Percentiles rank a stretch among this genome's conserved stretches.
Evolutionary conservation across 2,888 invertebrate genomes (phyloP).

Genomic region (Lithophane socia): DNA sequence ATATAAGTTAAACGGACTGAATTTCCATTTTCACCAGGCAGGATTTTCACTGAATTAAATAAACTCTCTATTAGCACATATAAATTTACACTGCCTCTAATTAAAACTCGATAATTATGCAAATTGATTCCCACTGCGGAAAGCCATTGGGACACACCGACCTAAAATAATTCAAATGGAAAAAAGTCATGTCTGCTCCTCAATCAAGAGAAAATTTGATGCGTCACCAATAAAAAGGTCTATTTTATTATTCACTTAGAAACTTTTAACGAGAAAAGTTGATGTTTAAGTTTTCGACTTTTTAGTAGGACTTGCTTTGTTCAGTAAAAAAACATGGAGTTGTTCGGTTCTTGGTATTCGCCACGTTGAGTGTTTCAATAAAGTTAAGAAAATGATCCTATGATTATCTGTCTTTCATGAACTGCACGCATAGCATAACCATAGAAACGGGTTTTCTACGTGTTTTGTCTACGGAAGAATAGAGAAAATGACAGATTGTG

Average conservation of each 20-base stretch:
- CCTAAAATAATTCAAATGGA: constrained; percentile 61
- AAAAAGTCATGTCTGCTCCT: constrained; percentile 52
- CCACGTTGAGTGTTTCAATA: constrained; percentile 39
- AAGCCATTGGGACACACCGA: constrained; percentile 36
- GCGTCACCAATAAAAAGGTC: constrained; percentile 66
- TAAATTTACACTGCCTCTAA: constrained; percentile 51
- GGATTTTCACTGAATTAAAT: constrained; percentile 52
- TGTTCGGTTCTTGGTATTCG: constrained; percentile 29
- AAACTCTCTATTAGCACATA: constrained; percentile 55
- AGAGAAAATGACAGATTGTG: too few species aligned
- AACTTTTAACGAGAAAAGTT: constrained; percentile 76
- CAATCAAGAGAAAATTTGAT: constrained; percentile 66
- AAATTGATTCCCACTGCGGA: constrained; percentile 65
- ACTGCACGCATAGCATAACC: too few species aligned
- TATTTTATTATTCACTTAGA: constrained; percentile 70
- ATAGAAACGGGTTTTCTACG: too few species aligned
- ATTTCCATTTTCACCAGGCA: constrained; percentile 15
- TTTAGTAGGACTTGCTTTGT: constrained; percentile 65
- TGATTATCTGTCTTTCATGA: constrained; percentile 2
- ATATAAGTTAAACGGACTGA: not conserved
- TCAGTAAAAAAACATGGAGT: constrained; percentile 52
- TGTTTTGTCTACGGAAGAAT: too few species aligned
- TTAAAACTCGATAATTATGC: constrained; percentile 65
- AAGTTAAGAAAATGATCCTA: constrained; percentile 22
- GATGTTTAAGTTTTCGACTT: constrained; percentile 65